These are phyloP conservation scores for Mechanitis messenoides DNA, from an alignment of 2,888 invertebrate species.

Conservation along the genomic window DNA sequence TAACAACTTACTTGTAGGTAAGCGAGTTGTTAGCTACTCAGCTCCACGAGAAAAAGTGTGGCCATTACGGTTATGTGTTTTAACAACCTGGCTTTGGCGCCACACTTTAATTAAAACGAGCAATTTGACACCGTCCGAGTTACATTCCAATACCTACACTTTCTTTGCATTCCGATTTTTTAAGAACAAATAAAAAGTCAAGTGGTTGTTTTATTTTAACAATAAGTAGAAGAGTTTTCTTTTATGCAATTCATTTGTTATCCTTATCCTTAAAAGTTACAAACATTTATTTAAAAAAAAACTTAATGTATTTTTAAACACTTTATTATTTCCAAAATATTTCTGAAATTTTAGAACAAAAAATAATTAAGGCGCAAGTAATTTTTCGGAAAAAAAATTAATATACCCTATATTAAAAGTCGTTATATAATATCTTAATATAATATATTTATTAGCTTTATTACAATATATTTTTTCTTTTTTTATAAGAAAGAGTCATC, in stretches of 20 bases:
- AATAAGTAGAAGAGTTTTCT: neutral
- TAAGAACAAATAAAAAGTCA: neutral
- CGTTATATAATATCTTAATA: no score
- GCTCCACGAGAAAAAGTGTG: constrained; percentile 53
- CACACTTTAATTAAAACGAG: constrained; percentile 67
- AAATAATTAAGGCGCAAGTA: no score
- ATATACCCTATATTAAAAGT: no score
- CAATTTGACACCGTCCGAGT: constrained; percentile 52
- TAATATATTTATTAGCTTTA: no score
- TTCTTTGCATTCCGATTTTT: constrained; percentile 1
- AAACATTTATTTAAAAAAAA: no score
- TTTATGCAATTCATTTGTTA: neutral
- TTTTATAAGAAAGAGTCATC: no score
- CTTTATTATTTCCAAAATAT: no score
- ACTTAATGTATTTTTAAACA: no score
- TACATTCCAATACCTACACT: constrained; percentile 10
- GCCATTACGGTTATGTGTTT: constrained; percentile 67
- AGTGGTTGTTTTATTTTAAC: neutral
- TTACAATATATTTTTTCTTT: no score
- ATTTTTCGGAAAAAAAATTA: no score
- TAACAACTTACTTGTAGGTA: neutral
- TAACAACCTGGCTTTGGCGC: constrained; percentile 54
- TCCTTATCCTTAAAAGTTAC: no score
- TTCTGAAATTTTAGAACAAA: no score
- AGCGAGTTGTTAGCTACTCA: constrained; percentile 27